Percentiles rank a stretch among this genome's conserved stretches.
Conservation (phyloP, 1,140 invertebrate species). For the Bombus waltoni region DNA sequence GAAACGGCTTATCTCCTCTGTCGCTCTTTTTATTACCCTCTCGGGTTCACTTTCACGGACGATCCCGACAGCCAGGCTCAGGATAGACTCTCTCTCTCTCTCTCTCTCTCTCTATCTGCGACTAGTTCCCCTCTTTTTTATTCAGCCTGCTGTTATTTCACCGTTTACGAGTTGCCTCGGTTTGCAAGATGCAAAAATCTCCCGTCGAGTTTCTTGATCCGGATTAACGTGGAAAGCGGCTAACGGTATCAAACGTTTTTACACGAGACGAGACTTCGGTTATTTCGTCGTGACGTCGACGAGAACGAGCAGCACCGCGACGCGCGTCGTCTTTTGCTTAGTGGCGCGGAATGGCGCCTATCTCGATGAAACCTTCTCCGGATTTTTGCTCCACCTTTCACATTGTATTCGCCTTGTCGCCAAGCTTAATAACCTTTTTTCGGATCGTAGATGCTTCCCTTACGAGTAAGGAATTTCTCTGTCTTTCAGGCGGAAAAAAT, state of each 20-base stretch:
- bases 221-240: constrained; percentile 54
- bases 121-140: constrained; percentile 2
- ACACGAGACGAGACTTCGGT: constrained; percentile 48
- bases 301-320: background rate
- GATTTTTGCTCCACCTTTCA: background rate
- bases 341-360: constrained; percentile 34
- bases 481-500: background rate
- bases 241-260: constrained; percentile 59
- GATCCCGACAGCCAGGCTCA: constrained; percentile 52
- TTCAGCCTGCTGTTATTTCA: constrained; percentile 22
- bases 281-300: constrained; percentile 45
- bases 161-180: background rate
- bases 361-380: background rate
- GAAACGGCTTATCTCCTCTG: constrained; percentile 63
- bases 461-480: background rate
- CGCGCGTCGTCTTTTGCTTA: constrained; percentile 35
- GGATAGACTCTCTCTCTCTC: constrained; percentile 34
- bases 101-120: constrained; percentile 15
- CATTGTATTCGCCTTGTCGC: background rate
- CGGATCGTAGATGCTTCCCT: background rate
- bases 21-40: constrained; percentile 71
- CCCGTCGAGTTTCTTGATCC: constrained; percentile 44
- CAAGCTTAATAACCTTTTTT: constrained; percentile 11
- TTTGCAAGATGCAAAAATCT: constrained; percentile 19
- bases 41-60: constrained; percentile 68